A percentile compares a stretch with the other conserved stretches of the same genome.
Conservation (phyloP, 30 jellyfish, hydroid and myxozoan genomes). For the Catostylus mosaicus region DNA sequence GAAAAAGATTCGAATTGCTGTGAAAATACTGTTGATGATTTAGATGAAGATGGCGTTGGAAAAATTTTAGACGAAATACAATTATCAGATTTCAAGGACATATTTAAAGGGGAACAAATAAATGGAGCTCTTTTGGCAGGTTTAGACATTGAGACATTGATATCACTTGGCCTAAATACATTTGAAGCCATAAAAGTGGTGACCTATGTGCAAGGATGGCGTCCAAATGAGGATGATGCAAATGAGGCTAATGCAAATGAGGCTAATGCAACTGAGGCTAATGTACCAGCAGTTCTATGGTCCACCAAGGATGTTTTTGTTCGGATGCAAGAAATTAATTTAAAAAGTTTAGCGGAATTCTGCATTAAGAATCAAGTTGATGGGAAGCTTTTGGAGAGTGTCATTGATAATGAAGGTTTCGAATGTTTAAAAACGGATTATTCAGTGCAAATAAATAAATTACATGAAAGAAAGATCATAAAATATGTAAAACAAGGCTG, state of each 20-base stretch:
- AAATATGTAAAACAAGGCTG: constrained; percentile 59
- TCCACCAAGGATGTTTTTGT: constrained; percentile 28
- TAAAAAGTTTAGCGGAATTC: constrained; percentile 51
- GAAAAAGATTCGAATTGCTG: neutral
- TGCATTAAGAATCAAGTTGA: constrained; percentile 53
- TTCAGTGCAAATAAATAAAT: constrained; percentile 21
- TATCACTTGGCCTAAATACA: constrained; percentile 29
- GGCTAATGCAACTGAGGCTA: neutral
- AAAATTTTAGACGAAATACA: constrained; percentile 23
- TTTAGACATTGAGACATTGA: constrained; percentile 23
- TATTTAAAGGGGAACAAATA: constrained; percentile 55
- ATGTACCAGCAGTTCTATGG: constrained; percentile 39
- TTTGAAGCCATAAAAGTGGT: constrained; percentile 61
- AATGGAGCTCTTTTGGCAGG: constrained; percentile 51
- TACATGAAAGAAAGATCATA: constrained; percentile 51
- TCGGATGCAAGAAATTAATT: constrained; percentile 34
- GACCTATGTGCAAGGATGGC: constrained; percentile 56
- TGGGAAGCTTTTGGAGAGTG: constrained; percentile 52
- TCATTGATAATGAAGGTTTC: constrained; percentile 23
- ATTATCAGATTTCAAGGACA: constrained; percentile 33
- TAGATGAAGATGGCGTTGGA: constrained; percentile 60
- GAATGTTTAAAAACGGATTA: constrained; percentile 35
- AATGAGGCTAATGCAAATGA: constrained; percentile 36
- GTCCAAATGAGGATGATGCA: constrained; percentile 32
- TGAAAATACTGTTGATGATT: constrained; percentile 10